Conservation (phyloP, 53 echinoderm and acorn worm genomes). For the Luidia sarsii region DNA sequence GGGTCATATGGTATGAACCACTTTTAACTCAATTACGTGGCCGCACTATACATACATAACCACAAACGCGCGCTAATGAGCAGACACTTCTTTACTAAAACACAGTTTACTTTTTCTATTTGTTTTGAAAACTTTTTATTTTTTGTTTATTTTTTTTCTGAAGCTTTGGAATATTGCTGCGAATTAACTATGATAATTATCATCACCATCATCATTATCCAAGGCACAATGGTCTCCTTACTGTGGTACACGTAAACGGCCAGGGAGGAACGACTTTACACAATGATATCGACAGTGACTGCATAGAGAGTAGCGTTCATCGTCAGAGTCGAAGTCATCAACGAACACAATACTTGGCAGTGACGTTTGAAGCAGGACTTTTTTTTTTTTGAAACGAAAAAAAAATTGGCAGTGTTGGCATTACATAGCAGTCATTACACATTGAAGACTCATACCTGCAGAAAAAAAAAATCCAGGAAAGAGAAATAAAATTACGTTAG, state of each 20-base stretch:
- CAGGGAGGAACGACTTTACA: slow-evolving; percentile 9
- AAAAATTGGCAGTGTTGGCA: slow-evolving; percentile 54
- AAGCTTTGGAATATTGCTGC: slow-evolving; percentile 68
- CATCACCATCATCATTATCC: slow-evolving; percentile 28
- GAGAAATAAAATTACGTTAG: not conserved
- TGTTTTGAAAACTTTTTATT: not conserved
- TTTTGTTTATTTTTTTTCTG: slow-evolving; percentile 35
- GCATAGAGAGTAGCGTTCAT: slow-evolving; percentile 32
- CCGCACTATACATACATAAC: slow-evolving; percentile 33
- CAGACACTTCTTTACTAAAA: slow-evolving; percentile 55
- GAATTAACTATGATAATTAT: slow-evolving; percentile 49
- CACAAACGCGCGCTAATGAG: slow-evolving; percentile 38
- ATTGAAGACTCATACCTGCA: slow-evolving; percentile 37
- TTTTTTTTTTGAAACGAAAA: no score
- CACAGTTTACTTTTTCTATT: slow-evolving; percentile 59
- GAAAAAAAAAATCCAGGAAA: not conserved
- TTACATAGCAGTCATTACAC: slow-evolving; percentile 34
- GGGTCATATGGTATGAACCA: slow-evolving; percentile 1
- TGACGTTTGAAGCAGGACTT: slow-evolving; percentile 44
- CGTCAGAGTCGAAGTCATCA: slow-evolving; percentile 33
- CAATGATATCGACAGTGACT: slow-evolving; percentile 17
- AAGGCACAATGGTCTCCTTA: slow-evolving; percentile 64
- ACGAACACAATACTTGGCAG: slow-evolving; percentile 51
- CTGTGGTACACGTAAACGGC: slow-evolving; percentile 50
- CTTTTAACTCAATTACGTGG: slow-evolving; percentile 18